Conservation (phyloP, 2,113 vertebrate genomes). For the Pycnonotus jocosus region DNA sequence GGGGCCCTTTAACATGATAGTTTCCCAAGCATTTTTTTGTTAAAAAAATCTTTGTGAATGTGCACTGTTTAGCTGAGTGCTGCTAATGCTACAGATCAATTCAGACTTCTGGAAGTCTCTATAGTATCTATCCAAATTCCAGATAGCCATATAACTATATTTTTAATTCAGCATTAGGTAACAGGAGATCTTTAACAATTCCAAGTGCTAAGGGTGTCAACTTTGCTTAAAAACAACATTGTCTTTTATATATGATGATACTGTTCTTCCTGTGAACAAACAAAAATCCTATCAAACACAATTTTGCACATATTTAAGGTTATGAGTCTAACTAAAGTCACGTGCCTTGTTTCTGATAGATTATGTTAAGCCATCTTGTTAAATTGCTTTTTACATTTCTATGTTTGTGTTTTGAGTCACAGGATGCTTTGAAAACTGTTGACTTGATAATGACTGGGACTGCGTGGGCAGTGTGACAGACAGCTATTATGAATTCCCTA, state of each 20-base stretch:
- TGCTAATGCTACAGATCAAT: not conserved
- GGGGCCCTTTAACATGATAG: not conserved
- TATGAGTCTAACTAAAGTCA: not conserved
- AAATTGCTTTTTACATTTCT: not conserved
- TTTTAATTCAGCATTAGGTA: not conserved
- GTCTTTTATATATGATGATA: not conserved
- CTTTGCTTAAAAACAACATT: not conserved
- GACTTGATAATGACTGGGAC: not conserved
- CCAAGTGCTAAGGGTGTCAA: not conserved
- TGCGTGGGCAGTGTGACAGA: not conserved
- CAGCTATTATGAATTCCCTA: not conserved
- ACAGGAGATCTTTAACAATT: not conserved
- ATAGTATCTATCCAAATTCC: not conserved
- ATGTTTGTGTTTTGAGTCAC: not conserved
- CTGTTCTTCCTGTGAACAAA: not conserved
- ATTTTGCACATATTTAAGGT: not conserved
- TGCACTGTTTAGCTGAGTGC: not conserved
- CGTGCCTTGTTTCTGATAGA: not conserved
- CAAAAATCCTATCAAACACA: not conserved
- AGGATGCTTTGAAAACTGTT: not conserved
- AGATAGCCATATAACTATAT: not conserved
- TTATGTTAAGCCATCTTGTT: not conserved
- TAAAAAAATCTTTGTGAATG: not conserved
- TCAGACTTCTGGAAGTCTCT: not conserved
- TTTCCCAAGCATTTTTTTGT: not conserved